A percentile compares a stretch with the other conserved stretches of the same genome.
These are phyloP conservation scores for Mechanitis mazaeus DNA, from an alignment of 2,888 invertebrate genomes.

Conservation along the genomic window DNA sequence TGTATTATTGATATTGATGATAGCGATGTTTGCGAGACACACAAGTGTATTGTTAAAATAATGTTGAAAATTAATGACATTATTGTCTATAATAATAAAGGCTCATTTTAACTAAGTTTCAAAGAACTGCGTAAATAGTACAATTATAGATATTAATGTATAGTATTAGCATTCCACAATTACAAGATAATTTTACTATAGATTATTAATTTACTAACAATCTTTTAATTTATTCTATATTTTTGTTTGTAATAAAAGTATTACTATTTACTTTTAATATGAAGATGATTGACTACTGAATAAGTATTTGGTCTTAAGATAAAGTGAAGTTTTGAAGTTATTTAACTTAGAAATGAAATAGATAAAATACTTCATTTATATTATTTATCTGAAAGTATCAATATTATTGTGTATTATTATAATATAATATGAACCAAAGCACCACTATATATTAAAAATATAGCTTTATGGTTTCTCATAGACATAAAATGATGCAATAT, in stretches of 20 bases:
- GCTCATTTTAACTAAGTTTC: not conserved
- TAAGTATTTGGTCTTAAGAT: too few species aligned
- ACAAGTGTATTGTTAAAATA: not conserved
- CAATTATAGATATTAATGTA: not conserved
- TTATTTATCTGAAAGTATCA: too few species aligned
- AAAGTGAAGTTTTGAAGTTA: too few species aligned
- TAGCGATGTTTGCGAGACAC: too few species aligned
- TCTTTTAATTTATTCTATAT: not conserved
- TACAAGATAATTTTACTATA: not conserved
- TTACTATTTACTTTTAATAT: too few species aligned
- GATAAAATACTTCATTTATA: too few species aligned
- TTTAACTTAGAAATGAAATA: too few species aligned
- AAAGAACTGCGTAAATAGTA: constrained; percentile 4
- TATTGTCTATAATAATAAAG: too few species aligned
- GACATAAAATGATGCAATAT: not conserved
- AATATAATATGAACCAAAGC: constrained; percentile 1
- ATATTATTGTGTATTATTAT: too few species aligned
- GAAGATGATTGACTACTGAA: too few species aligned
- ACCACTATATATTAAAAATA: not conserved
- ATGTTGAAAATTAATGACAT: not conserved
- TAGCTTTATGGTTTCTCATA: not conserved
- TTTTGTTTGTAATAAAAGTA: too few species aligned
- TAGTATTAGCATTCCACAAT: not conserved
- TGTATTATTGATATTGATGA: too few species aligned
- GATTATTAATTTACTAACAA: not conserved